Evolutionary conservation across 1,140 invertebrate genomes (phyloP).

Genomic region (Eufriesea mexicana): DNA sequence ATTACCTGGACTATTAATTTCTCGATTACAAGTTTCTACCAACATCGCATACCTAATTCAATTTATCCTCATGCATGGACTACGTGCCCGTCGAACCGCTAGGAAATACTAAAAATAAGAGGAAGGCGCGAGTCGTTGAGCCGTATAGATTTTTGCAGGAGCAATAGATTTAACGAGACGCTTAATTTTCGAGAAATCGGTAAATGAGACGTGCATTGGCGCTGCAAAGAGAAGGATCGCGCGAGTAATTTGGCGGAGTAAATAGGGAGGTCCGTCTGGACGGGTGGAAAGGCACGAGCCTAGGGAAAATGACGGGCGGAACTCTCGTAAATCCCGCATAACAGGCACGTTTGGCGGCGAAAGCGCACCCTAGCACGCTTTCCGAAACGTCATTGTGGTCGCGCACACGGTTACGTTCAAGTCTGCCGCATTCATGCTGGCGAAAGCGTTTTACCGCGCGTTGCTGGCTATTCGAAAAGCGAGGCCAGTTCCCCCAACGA

Average conservation of each 20-base stretch:
- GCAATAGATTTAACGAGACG: neutral
- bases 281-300: neutral
- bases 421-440: neutral
- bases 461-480: slow-evolving; percentile 10
- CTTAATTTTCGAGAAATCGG: neutral
- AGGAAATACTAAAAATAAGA: too few relatives aligned
- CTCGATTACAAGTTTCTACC: too few relatives aligned
- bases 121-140: too few relatives aligned
- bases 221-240: neutral
- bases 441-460: neutral
- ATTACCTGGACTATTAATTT: too few relatives aligned
- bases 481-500: slow-evolving; percentile 8
- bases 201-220: neutral
- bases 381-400: slow-evolving; percentile 33
- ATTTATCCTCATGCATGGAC: too few relatives aligned
- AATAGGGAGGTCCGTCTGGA: neutral
- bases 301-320: neutral
- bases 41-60: too few relatives aligned
- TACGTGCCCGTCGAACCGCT: too few relatives aligned
- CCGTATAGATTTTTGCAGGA: too few relatives aligned
- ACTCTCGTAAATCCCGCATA: slow-evolving; percentile 12
- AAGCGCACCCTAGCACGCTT: neutral
- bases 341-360: slow-evolving; percentile 9
- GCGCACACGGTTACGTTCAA: neutral
- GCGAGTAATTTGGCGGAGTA: slow-evolving; percentile 8